These are phyloP conservation scores for Tribolium freemani DNA, from an alignment of 2,888 invertebrate species.

Conservation along the genomic window DNA sequence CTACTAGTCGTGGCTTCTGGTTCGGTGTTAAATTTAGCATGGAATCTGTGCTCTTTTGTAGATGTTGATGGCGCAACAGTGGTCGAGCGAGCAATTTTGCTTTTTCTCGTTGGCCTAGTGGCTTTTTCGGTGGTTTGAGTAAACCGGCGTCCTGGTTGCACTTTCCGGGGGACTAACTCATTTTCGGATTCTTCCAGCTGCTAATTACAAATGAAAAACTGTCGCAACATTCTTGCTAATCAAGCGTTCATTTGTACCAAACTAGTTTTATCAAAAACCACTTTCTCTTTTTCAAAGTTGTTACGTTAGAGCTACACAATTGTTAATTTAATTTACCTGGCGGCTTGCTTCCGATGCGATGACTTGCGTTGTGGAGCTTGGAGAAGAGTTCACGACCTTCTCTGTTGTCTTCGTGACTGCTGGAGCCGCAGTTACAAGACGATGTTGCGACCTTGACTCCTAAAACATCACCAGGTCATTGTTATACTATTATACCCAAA, in stretches of 20 bases:
- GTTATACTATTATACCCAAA: constrained; percentile 43
- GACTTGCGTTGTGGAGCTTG: constrained; percentile 44
- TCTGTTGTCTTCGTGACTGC: constrained; percentile 53
- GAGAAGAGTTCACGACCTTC: constrained; percentile 55
- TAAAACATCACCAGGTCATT: constrained; percentile 54
- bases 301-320: constrained; percentile 39
- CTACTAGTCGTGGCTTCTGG: constrained; percentile 35
- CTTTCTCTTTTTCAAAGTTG: constrained; percentile 53
- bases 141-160: constrained; percentile 53
- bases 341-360: constrained; percentile 45
- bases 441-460: constrained; percentile 60
- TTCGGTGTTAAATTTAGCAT: constrained; percentile 57
- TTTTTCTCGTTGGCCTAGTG: constrained; percentile 38
- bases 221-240: constrained; percentile 35
- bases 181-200: constrained; percentile 55
- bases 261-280: constrained; percentile 46
- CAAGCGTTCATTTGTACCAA: constrained; percentile 39
- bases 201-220: constrained; percentile 27
- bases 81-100: constrained; percentile 42
- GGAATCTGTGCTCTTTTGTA: constrained; percentile 55
- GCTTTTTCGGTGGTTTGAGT: constrained; percentile 49
- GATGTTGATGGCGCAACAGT: constrained; percentile 9
- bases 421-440: constrained; percentile 42
- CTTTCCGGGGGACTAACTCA: constrained; percentile 52
- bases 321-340: constrained; percentile 20